A percentile compares a stretch with the other conserved stretches of the same genome.
phyloP scores from a whole-genome alignment of 2,888 invertebrate genomes.

The Hemicrepidius hirtus region DNA sequence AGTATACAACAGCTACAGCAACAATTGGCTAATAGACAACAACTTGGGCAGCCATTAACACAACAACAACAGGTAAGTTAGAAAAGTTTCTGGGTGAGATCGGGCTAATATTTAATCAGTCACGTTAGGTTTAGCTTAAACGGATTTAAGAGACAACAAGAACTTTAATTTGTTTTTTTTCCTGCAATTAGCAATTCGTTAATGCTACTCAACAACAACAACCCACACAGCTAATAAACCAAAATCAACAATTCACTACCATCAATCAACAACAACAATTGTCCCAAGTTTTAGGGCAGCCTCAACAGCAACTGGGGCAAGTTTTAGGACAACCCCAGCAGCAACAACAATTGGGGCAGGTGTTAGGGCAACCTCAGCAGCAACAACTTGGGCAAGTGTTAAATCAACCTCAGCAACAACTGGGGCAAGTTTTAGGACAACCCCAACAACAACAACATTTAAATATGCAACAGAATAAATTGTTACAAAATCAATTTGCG shows the following conservation, averaged over 20 bases:
- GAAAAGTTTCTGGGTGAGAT: no score
- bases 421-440: conserved; percentile 62
- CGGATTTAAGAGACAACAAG: no score
- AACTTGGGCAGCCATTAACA: conserved; percentile 29
- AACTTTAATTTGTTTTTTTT: no score
- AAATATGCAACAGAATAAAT: conserved; percentile 30
- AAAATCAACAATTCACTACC: conserved; percentile 62
- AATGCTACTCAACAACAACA: conserved; percentile 36
- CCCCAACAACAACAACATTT: conserved; percentile 53
- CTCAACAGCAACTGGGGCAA: conserved; percentile 71
- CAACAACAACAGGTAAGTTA: conserved; percentile 41
- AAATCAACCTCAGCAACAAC: no score
- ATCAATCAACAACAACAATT: conserved; percentile 72
- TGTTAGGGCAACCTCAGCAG: conserved; percentile 52
- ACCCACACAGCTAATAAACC: conserved; percentile 63
- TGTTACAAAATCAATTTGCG: conserved; percentile 71
- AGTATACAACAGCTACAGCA: conserved; percentile 51
- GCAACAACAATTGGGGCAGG: conserved; percentile 59
- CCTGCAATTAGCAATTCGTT: conserved; percentile 24
- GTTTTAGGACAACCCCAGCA: conserved; percentile 32
- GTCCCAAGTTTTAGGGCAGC: no score
- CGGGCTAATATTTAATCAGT: no score
- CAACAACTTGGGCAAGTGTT: conserved; percentile 48
- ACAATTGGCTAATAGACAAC: conserved; percentile 44
- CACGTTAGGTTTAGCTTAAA: no score